These are phyloP conservation scores for Drosophila hamatofila DNA, from an alignment of 2,888 invertebrate genomes.

Conservation along the genomic window DNA sequence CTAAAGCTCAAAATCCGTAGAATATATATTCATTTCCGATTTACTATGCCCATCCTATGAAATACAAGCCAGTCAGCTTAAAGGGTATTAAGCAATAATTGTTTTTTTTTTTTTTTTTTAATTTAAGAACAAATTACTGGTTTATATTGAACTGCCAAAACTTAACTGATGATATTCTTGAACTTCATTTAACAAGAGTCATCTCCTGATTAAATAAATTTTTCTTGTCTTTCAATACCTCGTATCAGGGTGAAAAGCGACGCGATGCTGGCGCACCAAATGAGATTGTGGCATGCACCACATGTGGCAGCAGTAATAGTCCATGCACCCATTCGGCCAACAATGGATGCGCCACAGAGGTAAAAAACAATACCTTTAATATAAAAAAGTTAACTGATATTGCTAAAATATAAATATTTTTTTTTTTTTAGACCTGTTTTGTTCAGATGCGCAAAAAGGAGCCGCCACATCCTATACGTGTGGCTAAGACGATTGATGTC, in stretches of 20 bases:
- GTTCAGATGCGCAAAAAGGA: constrained; percentile 96
- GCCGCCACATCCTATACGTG: constrained; percentile 95
- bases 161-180: background rate
- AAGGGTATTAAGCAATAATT: too few relatives aligned
- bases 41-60: too few relatives aligned
- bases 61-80: too few relatives aligned
- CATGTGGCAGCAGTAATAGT: constrained; percentile 87
- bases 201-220: background rate
- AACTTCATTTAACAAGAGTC: background rate
- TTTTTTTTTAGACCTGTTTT: constrained; percentile 90
- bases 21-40: too few relatives aligned
- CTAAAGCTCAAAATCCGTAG: too few relatives aligned
- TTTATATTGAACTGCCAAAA: background rate
- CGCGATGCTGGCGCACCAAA: constrained; percentile 92
- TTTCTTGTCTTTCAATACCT: constrained; percentile 62
- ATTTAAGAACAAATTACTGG: background rate
- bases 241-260: constrained; percentile 92
- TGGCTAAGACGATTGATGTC: constrained; percentile 97
- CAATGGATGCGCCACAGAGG: constrained; percentile 95
- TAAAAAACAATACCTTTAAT: constrained; percentile 11
- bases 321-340: constrained; percentile 94
- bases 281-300: constrained; percentile 93
- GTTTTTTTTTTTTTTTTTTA: too few relatives aligned
- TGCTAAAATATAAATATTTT: background rate
- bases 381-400: background rate